phyloP scores from a whole-genome alignment of 2,797 vertebrate genomes.

The Carapus acus region DNA sequence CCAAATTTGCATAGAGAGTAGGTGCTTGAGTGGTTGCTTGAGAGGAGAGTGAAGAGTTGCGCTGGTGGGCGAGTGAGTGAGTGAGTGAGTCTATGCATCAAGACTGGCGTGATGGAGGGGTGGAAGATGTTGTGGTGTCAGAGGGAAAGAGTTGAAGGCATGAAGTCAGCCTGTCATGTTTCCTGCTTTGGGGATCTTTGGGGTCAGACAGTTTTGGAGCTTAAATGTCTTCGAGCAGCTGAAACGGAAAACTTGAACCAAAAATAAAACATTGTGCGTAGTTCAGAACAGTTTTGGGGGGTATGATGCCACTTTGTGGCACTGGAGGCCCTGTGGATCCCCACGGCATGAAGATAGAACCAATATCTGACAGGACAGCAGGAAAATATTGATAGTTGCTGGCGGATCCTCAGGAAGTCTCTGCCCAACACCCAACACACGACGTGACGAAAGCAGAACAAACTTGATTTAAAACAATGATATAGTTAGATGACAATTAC shows the following conservation, averaged over 20 bases:
- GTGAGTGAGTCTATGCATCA: slow-evolving; percentile 1
- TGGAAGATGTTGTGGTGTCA: slow-evolving; percentile 19
- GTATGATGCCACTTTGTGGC: too few species aligned
- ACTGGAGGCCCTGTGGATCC: slow-evolving; percentile 25
- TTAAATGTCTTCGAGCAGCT: slow-evolving; percentile 6
- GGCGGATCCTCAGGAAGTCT: slow-evolving; percentile 46
- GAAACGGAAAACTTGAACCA: background rate
- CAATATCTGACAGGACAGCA: slow-evolving; percentile 52
- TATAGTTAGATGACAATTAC: slow-evolving; percentile 10
- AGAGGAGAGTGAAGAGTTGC: background rate
- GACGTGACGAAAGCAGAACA: slow-evolving; percentile 41
- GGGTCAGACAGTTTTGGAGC: too few species aligned
- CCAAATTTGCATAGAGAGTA: too few species aligned
- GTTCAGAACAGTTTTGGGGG: background rate
- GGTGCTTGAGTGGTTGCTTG: too few species aligned
- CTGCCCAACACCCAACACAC: background rate
- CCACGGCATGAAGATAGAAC: slow-evolving; percentile 51
- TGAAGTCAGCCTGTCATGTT: slow-evolving; percentile 52
- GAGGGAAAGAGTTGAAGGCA: slow-evolving; percentile 42
- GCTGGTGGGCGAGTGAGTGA: slow-evolving; percentile 11
- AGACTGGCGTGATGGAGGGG: too few species aligned
- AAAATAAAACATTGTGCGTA: too few species aligned
- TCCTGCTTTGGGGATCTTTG: slow-evolving; percentile 44
- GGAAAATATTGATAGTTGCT: slow-evolving; percentile 25
- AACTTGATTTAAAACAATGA: slow-evolving; percentile 22